A percentile compares a stretch with the other conserved stretches of the same genome.
phyloP scores from a whole-genome alignment of 2,113 vertebrate genomes.

The Macroglossus sobrinus region DNA sequence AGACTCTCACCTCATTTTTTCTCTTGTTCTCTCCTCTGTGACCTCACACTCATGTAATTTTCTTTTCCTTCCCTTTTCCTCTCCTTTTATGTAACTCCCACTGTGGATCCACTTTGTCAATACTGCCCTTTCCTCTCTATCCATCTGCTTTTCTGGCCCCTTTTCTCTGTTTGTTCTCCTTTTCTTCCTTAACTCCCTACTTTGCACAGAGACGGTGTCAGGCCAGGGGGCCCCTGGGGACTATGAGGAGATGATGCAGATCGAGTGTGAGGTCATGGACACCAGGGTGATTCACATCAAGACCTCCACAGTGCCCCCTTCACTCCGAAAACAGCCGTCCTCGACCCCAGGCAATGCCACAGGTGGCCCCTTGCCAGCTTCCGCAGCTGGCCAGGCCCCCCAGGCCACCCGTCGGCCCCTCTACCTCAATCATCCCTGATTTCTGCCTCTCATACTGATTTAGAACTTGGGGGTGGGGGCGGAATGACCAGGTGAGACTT shows the following conservation, averaged over 20 bases:
- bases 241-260: conserved; percentile 97
- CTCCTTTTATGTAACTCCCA: neutral
- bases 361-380: conserved; percentile 80
- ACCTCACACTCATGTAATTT: neutral
- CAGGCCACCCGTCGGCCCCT: conserved; percentile 60
- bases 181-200: neutral
- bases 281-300: conserved; percentile 94
- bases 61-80: neutral
- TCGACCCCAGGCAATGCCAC: conserved; percentile 80
- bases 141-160: neutral
- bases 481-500: neutral
- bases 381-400: conserved; percentile 45
- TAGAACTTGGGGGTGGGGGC: neutral
- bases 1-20: neutral
- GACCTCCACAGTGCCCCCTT: conserved; percentile 91
- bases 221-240: conserved; percentile 84
- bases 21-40: neutral
- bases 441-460: neutral
- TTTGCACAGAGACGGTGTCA: conserved; percentile 86
- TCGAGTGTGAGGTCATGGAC: conserved; percentile 96
- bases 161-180: neutral
- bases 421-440: conserved; percentile 73
- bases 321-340: conserved; percentile 79
- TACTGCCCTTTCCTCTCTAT: too few species aligned
- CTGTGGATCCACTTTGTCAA: neutral